Evolutionary conservation across 2,888 invertebrate species (phyloP).

Genomic region (Clostera curtula): DNA sequence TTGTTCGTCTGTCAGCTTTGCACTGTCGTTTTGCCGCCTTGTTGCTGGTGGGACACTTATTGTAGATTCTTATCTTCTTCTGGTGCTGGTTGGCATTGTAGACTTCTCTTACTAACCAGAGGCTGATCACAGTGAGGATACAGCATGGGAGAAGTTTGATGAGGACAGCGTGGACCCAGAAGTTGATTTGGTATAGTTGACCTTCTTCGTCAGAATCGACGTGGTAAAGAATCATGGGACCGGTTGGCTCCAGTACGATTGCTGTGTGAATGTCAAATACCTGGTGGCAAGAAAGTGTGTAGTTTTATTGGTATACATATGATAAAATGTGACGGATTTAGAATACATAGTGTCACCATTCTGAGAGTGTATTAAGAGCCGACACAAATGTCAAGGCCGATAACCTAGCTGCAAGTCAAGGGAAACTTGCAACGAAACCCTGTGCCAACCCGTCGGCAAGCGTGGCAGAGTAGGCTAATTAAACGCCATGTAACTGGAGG

Average conservation of each 20-base stretch:
- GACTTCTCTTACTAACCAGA: conserved; percentile 81
- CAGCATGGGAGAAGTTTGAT: conserved; percentile 87
- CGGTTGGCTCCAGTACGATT: conserved; percentile 64
- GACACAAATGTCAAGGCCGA: no score
- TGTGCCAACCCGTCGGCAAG: no score
- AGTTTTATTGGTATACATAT: no score
- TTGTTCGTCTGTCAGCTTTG: conserved; percentile 66
- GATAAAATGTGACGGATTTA: no score
- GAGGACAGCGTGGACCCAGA: conserved; percentile 87
- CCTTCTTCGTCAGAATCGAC: conserved; percentile 74
- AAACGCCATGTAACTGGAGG: no score
- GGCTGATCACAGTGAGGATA: conserved; percentile 82
- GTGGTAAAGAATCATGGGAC: conserved; percentile 62
- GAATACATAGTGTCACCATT: no score
- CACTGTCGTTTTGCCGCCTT: conserved; percentile 53
- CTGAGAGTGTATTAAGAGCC: no score
- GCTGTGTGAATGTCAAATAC: conserved; percentile 68
- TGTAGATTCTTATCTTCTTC: conserved; percentile 72
- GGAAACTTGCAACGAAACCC: no score
- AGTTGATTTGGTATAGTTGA: conserved; percentile 80
- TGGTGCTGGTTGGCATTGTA: conserved; percentile 82
- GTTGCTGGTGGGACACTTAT: conserved; percentile 53
- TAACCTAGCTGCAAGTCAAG: no score
- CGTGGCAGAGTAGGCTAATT: no score
- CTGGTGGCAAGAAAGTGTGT: no score